Evolutionary conservation across 2,888 invertebrate species (phyloP).

Genomic region (Diaperis boleti): DNA sequence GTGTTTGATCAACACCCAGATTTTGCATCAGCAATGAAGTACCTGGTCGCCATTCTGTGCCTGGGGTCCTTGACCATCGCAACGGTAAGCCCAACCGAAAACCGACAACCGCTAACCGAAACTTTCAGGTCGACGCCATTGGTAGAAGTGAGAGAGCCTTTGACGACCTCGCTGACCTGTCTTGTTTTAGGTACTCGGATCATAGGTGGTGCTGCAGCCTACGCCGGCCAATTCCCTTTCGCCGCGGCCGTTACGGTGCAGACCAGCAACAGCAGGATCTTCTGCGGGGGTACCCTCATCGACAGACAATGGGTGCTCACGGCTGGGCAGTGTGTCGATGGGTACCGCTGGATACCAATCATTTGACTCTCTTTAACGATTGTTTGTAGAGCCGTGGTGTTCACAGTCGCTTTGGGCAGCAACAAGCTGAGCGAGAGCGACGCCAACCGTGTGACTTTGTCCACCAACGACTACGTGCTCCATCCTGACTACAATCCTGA

Average conservation of each 20-base stretch:
- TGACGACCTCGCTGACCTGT: no score
- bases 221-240: constrained; percentile 3
- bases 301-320: neutral
- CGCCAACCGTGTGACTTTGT: neutral
- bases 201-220: neutral
- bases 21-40: no score
- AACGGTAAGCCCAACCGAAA: no score
- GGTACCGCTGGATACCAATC: no score
- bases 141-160: no score
- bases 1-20: no score
- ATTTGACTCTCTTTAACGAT: no score
- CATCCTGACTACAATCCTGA: constrained; percentile 23
- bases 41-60: no score
- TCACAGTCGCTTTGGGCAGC: constrained; percentile 16
- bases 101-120: no score
- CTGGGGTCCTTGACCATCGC: no score
- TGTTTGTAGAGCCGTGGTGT: constrained; percentile 1
- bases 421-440: neutral
- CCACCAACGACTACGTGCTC: constrained; percentile 11
- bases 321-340: neutral
- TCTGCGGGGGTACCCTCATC: constrained; percentile 2
- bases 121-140: no score
- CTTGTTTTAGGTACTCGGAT: constrained; percentile 1
- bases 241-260: neutral
- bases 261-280: neutral